phyloP scores from a whole-genome alignment of 2,113 vertebrate genomes.

The Galbula dea region DNA sequence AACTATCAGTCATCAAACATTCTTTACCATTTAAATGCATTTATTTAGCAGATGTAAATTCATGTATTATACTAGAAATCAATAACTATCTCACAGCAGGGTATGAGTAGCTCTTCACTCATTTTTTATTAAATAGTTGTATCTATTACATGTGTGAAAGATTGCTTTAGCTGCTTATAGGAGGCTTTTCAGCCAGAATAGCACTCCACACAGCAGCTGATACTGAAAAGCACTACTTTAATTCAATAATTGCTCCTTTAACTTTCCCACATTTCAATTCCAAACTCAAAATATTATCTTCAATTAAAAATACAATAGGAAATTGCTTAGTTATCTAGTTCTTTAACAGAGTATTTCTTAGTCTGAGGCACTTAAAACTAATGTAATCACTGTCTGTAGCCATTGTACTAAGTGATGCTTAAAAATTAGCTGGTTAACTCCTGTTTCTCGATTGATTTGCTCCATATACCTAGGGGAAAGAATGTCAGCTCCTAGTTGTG shows the following conservation, averaged over 20 bases:
- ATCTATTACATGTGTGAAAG: slow-evolving; percentile 48
- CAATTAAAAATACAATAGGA: slow-evolving; percentile 22
- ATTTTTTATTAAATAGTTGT: slow-evolving; percentile 60
- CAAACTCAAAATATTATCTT: slow-evolving; percentile 16
- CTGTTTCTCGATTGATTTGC: neutral
- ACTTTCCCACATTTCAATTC: neutral
- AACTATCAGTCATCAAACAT: neutral
- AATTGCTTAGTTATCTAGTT: neutral
- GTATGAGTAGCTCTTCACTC: neutral
- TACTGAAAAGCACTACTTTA: neutral
- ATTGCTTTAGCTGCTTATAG: neutral
- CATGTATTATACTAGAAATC: neutral
- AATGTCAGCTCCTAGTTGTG: neutral
- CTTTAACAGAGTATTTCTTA: neutral
- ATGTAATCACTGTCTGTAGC: neutral
- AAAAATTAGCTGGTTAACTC: slow-evolving; percentile 11
- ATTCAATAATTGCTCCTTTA: slow-evolving; percentile 11
- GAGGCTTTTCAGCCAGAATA: slow-evolving; percentile 18
- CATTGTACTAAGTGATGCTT: neutral
- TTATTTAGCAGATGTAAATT: slow-evolving; percentile 10
- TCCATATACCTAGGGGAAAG: neutral
- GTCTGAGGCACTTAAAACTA: neutral
- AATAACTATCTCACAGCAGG: slow-evolving; percentile 34
- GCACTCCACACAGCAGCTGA: neutral
- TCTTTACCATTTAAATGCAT: neutral